phyloP scores from a whole-genome alignment of 2,888 invertebrate genomes.

The Tupiocoris notatus region DNA sequence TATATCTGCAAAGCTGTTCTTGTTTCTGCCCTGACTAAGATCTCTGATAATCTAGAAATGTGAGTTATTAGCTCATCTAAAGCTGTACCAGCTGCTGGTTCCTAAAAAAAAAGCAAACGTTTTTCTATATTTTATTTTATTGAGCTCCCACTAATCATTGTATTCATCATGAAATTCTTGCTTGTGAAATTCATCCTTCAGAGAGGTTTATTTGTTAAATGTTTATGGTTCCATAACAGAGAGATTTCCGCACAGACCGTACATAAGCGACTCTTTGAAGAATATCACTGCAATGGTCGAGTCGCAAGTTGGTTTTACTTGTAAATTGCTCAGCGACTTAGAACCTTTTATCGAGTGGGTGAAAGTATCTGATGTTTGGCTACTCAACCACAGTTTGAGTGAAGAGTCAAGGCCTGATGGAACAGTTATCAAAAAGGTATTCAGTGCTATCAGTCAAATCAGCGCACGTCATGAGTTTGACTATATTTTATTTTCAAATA shows the following conservation, averaged over 20 bases:
- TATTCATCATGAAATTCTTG: too few relatives aligned
- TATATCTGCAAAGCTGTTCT: too few relatives aligned
- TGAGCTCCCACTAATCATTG: too few relatives aligned
- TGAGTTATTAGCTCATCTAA: too few relatives aligned
- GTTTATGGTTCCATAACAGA: slow-evolving; percentile 58
- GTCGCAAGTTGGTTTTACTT: slow-evolving; percentile 69
- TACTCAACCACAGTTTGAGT: slow-evolving; percentile 26
- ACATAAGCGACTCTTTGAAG: slow-evolving; percentile 76
- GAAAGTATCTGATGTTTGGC: slow-evolving; percentile 55
- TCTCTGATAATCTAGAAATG: too few relatives aligned
- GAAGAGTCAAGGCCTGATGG: slow-evolving; percentile 27
- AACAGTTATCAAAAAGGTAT: slow-evolving; percentile 37
- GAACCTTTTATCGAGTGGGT: slow-evolving; percentile 82
- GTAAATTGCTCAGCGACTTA: slow-evolving; percentile 75
- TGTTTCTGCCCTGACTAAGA: too few relatives aligned
- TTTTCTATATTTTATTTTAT: too few relatives aligned
- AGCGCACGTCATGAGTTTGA: slow-evolving; percentile 3
- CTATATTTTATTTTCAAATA: too few relatives aligned
- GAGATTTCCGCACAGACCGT: slow-evolving; percentile 79
- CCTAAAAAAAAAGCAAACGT: too few relatives aligned
- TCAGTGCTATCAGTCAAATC: background rate
- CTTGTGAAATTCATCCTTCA: too few relatives aligned
- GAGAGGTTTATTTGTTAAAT: background rate
- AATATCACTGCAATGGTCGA: slow-evolving; percentile 77
- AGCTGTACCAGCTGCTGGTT: too few relatives aligned